phyloP scores from a whole-genome alignment of 1,140 invertebrate genomes.

The Formica selysi region DNA sequence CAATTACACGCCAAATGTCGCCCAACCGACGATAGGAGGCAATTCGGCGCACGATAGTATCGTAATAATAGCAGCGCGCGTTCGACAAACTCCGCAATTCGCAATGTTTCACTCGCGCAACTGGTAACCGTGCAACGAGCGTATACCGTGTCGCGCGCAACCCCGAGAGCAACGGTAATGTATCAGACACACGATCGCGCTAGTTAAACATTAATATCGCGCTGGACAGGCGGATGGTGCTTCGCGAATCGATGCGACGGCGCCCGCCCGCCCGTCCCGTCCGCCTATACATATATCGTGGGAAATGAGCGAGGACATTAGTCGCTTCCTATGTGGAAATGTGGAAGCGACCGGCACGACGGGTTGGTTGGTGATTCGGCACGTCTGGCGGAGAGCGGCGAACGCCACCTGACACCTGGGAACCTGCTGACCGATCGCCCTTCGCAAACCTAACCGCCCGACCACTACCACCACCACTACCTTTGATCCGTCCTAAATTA shows the following conservation, averaged over 20 bases:
- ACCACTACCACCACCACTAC: not conserved
- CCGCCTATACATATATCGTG: conserved; percentile 53
- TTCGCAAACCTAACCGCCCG: conserved; percentile 32
- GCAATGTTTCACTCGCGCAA: conserved; percentile 21
- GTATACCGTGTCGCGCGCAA: conserved; percentile 31
- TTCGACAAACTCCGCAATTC: conserved; percentile 38
- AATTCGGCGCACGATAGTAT: conserved; percentile 17
- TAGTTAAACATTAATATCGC: conserved; percentile 63
- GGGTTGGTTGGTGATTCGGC: conserved; percentile 41
- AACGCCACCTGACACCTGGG: conserved; percentile 54
- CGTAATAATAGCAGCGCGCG: conserved; percentile 16
- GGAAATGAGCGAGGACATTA: conserved; percentile 63
- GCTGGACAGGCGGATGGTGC: conserved; percentile 26
- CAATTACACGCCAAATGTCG: not conserved
- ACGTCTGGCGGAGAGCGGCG: conserved; percentile 22
- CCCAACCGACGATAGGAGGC: not conserved
- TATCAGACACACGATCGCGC: conserved; percentile 60
- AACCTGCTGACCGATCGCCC: conserved; percentile 55
- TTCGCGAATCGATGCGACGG: conserved; percentile 47
- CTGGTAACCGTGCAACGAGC: not conserved
- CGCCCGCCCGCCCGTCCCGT: not conserved
- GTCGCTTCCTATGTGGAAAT: conserved; percentile 63
- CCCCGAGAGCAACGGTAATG: conserved; percentile 52
- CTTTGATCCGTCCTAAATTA: conserved; percentile 59
- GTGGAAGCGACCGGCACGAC: conserved; percentile 16